Evolutionary conservation across 1,140 invertebrate genomes (phyloP).

Genomic region (Drosophila arizonae): DNA sequence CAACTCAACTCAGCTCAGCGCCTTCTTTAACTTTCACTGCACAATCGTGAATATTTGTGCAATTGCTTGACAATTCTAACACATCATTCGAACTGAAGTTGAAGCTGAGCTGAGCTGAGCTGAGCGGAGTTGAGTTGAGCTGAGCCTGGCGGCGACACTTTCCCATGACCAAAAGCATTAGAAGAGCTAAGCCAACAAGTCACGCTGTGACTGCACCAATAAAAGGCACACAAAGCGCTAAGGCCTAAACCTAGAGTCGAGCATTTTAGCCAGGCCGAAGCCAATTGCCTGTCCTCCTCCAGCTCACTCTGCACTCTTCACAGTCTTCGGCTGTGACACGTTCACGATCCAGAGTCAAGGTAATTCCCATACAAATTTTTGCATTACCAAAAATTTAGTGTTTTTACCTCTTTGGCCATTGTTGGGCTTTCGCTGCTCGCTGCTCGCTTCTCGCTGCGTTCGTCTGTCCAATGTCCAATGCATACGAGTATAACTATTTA

Average conservation of each 20-base stretch:
- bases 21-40: slow-evolving; percentile 31
- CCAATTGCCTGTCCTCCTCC: slow-evolving; percentile 28
- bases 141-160: slow-evolving; percentile 49
- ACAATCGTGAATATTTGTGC: slow-evolving; percentile 30
- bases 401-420: slow-evolving; percentile 50
- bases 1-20: not conserved
- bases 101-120: slow-evolving; percentile 22
- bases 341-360: slow-evolving; percentile 74
- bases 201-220: slow-evolving; percentile 73
- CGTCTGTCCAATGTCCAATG: slow-evolving; percentile 34
- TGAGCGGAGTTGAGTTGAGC: slow-evolving; percentile 19
- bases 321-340: slow-evolving; percentile 24
- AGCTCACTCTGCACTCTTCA: not conserved
- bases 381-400: slow-evolving; percentile 63
- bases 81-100: slow-evolving; percentile 12
- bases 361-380: slow-evolving; percentile 76
- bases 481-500: slow-evolving; percentile 64
- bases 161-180: slow-evolving; percentile 75
- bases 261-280: slow-evolving; percentile 29
- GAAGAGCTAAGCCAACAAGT: slow-evolving; percentile 56
- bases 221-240: slow-evolving; percentile 54
- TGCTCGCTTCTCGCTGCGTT: slow-evolving; percentile 17
- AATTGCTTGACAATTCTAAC: slow-evolving; percentile 42
- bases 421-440: slow-evolving; percentile 37
- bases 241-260: slow-evolving; percentile 25